A percentile compares a stretch with the other conserved stretches of the same genome.
Conservation (phyloP, 1,140 invertebrate genomes). For the Tetragonula clypearis region DNA sequence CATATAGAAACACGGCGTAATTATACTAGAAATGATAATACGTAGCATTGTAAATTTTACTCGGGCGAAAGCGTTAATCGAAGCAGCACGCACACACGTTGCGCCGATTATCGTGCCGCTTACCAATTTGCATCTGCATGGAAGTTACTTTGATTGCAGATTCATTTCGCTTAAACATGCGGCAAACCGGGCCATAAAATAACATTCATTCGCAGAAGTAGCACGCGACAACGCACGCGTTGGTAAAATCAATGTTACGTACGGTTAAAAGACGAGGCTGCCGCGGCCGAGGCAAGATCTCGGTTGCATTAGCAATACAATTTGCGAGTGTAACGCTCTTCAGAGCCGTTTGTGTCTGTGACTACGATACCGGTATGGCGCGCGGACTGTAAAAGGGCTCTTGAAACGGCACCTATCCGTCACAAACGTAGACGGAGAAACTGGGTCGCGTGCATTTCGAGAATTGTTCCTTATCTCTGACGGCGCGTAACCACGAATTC, state of each 20-base stretch:
- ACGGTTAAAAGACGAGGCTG: conserved; percentile 44
- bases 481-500: conserved; percentile 65
- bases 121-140: conserved; percentile 34
- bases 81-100: conserved; percentile 28
- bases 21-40: conserved; percentile 56
- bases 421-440: conserved; percentile 40
- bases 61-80: conserved; percentile 35
- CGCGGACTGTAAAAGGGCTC: conserved; percentile 58
- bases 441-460: conserved; percentile 68
- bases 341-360: conserved; percentile 13
- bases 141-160: conserved; percentile 41
- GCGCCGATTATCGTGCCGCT: conserved; percentile 33
- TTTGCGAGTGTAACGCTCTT: conserved; percentile 17
- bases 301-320: conserved; percentile 34
- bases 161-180: conserved; percentile 31
- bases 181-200: conserved; percentile 23
- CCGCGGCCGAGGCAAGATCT: conserved; percentile 22
- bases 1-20: conserved; percentile 32
- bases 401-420: conserved; percentile 47
- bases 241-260: conserved; percentile 42
- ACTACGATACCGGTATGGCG: conserved; percentile 22
- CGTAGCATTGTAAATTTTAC: conserved; percentile 37
- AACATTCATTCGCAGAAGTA: conserved; percentile 21
- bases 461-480: conserved; percentile 69
- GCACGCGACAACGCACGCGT: neutral